Percentiles rank a stretch among this genome's conserved stretches.
These are phyloP conservation scores for Bombus pascuorum DNA, from an alignment of 1,140 invertebrate genomes.

Conservation along the genomic window DNA sequence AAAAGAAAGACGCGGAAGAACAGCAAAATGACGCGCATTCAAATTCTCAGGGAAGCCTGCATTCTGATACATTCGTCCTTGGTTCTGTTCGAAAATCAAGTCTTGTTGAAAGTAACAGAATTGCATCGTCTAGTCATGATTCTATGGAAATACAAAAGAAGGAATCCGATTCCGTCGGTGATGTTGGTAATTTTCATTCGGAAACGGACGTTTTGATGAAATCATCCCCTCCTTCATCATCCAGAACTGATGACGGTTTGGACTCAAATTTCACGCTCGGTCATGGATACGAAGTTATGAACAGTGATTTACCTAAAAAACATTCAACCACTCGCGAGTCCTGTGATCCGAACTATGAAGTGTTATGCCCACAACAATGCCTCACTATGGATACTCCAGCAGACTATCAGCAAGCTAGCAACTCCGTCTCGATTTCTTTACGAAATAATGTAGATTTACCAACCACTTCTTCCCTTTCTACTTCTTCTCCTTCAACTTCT, in stretches of 20 bases:
- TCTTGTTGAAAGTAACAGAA: conserved; percentile 75
- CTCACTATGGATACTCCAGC: conserved; percentile 67
- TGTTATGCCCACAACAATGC: conserved; percentile 84
- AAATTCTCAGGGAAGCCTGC: conserved; percentile 53
- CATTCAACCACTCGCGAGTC: conserved; percentile 64
- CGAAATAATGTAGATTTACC: conserved; percentile 13
- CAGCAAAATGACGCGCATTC: conserved; percentile 52
- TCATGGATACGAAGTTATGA: conserved; percentile 77
- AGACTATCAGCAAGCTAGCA: conserved; percentile 22
- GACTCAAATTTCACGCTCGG: conserved; percentile 62
- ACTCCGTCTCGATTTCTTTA: neutral
- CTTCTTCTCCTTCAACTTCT: neutral
- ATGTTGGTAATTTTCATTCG: conserved; percentile 11
- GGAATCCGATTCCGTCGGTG: conserved; percentile 62
- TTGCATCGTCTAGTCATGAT: conserved; percentile 82
- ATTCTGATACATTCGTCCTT: conserved; percentile 56
- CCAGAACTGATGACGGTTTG: conserved; percentile 46
- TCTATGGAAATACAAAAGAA: conserved; percentile 78
- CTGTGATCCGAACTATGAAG: conserved; percentile 89
- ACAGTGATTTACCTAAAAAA: conserved; percentile 48
- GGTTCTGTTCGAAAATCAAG: conserved; percentile 70
- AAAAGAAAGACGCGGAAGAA: conserved; percentile 79
- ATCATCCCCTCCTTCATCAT: neutral
- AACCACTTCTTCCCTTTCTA: conserved; percentile 1
- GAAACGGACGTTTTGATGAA: conserved; percentile 54